A percentile compares a stretch with the other conserved stretches of the same genome.
Conservation (phyloP, 92 coral and sea anemone genomes). For the Bergia sp. region DNA sequence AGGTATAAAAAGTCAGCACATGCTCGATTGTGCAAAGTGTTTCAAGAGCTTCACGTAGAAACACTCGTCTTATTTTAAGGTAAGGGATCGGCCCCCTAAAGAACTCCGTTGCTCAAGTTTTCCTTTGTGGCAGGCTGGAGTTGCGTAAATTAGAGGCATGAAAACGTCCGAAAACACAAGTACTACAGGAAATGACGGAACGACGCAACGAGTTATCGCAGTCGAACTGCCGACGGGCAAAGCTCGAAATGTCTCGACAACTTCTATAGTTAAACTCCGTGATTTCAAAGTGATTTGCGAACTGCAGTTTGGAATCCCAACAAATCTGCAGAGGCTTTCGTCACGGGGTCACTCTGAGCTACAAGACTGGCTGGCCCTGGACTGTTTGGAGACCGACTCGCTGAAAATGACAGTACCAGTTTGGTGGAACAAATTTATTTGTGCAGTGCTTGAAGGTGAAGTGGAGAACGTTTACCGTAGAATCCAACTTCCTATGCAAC, state of each 20-base stretch:
- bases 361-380: conserved; percentile 51
- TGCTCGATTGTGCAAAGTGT: neutral
- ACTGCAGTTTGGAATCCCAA: conserved; percentile 72
- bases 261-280: conserved; percentile 50
- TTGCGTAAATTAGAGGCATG: neutral
- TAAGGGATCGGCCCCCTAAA: conserved; percentile 7
- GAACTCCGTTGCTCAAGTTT: neutral
- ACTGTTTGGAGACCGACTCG: conserved; percentile 31
- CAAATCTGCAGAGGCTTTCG: conserved; percentile 60
- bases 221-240: conserved; percentile 68
- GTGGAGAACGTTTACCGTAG: conserved; percentile 77
- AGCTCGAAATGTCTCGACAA: conserved; percentile 49
- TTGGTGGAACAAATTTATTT: conserved; percentile 83
- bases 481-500: conserved; percentile 85
- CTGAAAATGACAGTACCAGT: conserved; percentile 74
- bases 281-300: conserved; percentile 74
- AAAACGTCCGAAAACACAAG: conserved; percentile 6
- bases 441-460: conserved; percentile 75
- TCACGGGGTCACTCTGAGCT: conserved; percentile 62
- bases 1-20: conserved; percentile 33
- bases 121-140: neutral
- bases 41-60: conserved; percentile 10
- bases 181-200: too few relatives aligned
- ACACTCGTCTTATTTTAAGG: neutral
- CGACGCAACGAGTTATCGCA: conserved; percentile 21